Evolutionary conservation across 2,888 invertebrate genomes (phyloP).

Genomic region (Tribolium freemani): DNA sequence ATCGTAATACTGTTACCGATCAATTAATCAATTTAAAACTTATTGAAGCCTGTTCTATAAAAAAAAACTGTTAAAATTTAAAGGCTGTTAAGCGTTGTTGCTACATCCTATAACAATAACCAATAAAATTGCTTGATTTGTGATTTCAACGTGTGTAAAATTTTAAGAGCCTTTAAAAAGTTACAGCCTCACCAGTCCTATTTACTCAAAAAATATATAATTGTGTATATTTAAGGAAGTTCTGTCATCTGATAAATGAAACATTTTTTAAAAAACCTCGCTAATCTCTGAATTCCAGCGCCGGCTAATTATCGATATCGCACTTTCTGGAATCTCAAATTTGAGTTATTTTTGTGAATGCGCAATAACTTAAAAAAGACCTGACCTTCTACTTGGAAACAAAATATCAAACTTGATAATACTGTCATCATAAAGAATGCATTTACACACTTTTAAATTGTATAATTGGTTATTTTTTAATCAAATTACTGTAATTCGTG

Average conservation of each 20-base stretch:
- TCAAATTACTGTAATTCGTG: slow-evolving; percentile 24
- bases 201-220: background rate
- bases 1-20: too few relatives aligned
- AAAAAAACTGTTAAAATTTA: too few relatives aligned
- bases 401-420: slow-evolving; percentile 19
- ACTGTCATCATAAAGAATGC: slow-evolving; percentile 8
- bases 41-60: too few relatives aligned
- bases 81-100: too few relatives aligned
- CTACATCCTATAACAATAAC: too few relatives aligned
- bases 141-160: too few relatives aligned
- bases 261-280: background rate
- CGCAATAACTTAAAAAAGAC: slow-evolving; percentile 17
- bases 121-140: too few relatives aligned
- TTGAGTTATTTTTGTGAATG: background rate
- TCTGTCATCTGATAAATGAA: background rate
- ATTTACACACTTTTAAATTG: slow-evolving; percentile 13
- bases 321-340: background rate
- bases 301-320: background rate
- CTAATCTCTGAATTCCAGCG: background rate
- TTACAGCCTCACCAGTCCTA: too few relatives aligned
- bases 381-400: slow-evolving; percentile 2
- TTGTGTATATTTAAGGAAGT: background rate
- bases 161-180: too few relatives aligned
- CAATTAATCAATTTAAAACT: too few relatives aligned
- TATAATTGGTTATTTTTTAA: slow-evolving; percentile 22